Evolutionary conservation across 2,113 vertebrate species (phyloP), one percentile per base, ranked within the genome.

Genomic region (Equus przewalskii): DNA sequence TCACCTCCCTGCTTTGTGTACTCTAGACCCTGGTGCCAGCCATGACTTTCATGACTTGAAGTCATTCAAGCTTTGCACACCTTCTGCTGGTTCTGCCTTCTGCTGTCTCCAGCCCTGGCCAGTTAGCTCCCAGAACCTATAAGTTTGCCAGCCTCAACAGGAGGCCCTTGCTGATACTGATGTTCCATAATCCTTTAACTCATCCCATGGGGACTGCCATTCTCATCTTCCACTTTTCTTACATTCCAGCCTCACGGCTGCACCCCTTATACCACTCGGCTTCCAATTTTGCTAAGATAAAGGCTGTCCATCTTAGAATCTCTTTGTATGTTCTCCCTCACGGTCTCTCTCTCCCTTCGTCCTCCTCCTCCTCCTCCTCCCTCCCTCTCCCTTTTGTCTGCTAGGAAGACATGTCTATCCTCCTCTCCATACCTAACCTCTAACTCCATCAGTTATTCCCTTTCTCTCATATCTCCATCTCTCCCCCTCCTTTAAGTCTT

Each of bases 391-490:
- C 11, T 88, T 90, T 89, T 96, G 89, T 96, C 89, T 97, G 86
- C 56, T 94, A 75, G 58, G 78, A 85, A 97, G 70, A 64, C 64
- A 41, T 60, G 64, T 94, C 67, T 93, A 65, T 70, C 26, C 83
- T 96, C 90, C 83, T 84, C 51, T 90, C 79, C 79, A 84, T 46
- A 89, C 56, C 49, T 80, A 96, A 96, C 79, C 58, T 81, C 58
- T 51, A 97, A 75, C 58, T 83, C 90, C 80, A 97, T 97, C 88
- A 98, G 96, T 98, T 97, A 97, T 90, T 30, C 21, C 76, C 78
- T 93, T 89, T 91, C 75, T 92, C 84, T 73, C 62, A 30, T 97
- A 82, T 91, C 64, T 89, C 51, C 36, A 70, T 67, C 33, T 80
- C 95, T 70, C 72, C 67, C 51, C 56, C 54, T 93, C 67, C 54